phyloP scores from a whole-genome alignment of 2,113 vertebrate species.

The Glaucomys volans region DNA sequence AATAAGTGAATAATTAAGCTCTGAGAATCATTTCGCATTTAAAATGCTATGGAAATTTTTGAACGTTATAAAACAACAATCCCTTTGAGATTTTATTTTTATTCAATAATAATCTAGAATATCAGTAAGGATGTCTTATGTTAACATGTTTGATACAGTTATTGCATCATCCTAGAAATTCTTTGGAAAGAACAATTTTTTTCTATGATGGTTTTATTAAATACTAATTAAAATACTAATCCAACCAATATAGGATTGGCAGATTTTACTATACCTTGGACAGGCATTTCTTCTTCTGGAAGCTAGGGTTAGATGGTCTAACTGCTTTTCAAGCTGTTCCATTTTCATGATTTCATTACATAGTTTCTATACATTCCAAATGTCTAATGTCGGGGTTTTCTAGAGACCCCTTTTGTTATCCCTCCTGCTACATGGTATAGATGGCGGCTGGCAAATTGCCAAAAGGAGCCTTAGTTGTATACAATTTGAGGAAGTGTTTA shows the following conservation, averaged over 20 bases:
- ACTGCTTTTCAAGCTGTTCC: conserved; percentile 6
- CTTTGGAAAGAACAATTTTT: not conserved
- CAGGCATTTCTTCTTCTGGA: not conserved
- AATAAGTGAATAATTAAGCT: conserved; percentile 46
- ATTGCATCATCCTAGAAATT: conserved; percentile 10
- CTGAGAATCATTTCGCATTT: conserved; percentile 31
- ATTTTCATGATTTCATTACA: conserved; percentile 18
- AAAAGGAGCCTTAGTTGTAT: too few relatives aligned
- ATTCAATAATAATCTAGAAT: conserved; percentile 15
- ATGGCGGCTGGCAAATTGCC: too few relatives aligned
- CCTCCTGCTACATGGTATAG: too few relatives aligned
- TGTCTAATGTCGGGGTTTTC: too few relatives aligned
- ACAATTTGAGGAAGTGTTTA: too few relatives aligned
- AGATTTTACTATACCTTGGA: not conserved
- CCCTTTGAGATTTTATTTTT: conserved; percentile 53
- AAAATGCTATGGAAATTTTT: not conserved
- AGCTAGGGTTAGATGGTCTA: not conserved
- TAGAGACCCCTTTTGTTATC: too few relatives aligned
- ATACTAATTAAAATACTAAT: not conserved
- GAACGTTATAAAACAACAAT: not conserved
- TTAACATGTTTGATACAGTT: not conserved
- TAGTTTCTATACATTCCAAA: not conserved
- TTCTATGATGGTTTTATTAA: not conserved
- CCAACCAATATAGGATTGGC: not conserved
- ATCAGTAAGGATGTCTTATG: not conserved